Evolutionary conservation across 2,888 invertebrate species (phyloP).

Genomic region (Chydorus sphaericus): DNA sequence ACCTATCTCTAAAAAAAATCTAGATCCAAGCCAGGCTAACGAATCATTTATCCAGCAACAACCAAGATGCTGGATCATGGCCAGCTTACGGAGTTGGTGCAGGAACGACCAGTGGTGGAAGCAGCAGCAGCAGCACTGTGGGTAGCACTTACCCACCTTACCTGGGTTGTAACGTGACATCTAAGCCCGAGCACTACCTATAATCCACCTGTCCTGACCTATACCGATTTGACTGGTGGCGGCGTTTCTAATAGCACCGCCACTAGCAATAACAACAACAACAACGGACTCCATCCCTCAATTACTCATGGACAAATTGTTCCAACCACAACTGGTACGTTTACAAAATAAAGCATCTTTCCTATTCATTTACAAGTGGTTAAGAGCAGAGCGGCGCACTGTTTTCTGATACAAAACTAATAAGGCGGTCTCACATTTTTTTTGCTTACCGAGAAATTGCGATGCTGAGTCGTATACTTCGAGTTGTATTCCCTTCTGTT

Average conservation of each 20-base stretch:
- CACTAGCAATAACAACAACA: background rate
- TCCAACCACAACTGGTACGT: background rate
- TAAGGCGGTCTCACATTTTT: no score
- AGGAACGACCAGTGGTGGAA: background rate
- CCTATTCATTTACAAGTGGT: background rate
- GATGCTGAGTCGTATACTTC: no score
- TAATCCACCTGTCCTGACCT: conserved; percentile 11
- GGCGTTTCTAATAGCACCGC: background rate
- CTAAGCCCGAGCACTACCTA: conserved; percentile 10
- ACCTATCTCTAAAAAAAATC: no score
- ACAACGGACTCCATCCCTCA: background rate
- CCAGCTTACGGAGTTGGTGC: background rate
- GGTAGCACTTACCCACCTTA: conserved; percentile 3
- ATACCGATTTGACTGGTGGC: background rate
- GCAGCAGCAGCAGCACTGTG: conserved; percentile 6
- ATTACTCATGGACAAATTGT: background rate
- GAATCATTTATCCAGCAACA: background rate
- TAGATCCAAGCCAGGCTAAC: no score
- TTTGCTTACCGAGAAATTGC: no score
- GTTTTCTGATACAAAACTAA: no score
- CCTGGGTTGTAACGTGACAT: conserved; percentile 8
- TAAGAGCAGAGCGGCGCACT: no score
- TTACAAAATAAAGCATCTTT: background rate
- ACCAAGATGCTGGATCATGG: conserved; percentile 1
- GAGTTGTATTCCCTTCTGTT: no score